Evolutionary conservation across 2,888 invertebrate species (phyloP).

Genomic region (Mylabris sibirica): DNA sequence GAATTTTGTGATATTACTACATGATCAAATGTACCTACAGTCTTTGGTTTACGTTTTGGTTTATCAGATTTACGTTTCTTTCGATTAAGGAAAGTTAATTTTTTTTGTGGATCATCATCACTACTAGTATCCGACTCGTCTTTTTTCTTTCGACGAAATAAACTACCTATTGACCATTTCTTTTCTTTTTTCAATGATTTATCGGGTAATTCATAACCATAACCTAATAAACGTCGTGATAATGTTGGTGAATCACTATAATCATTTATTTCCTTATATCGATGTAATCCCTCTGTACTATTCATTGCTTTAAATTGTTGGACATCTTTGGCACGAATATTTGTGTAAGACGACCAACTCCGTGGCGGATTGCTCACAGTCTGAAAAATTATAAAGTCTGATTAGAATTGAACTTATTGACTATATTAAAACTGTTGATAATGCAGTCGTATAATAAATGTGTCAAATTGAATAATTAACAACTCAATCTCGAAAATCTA

Average conservation of each 20-base stretch:
- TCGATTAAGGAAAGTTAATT: constrained; percentile 57
- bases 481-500: background rate
- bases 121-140: constrained; percentile 68
- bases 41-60: constrained; percentile 65
- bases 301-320: constrained; percentile 53
- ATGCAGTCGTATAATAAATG: constrained; percentile 9
- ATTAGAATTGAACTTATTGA: background rate
- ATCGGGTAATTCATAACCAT: constrained; percentile 62
- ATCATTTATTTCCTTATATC: constrained; percentile 44
- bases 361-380: constrained; percentile 61
- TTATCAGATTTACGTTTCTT: constrained; percentile 60
- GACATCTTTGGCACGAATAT: constrained; percentile 54
- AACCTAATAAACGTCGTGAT: constrained; percentile 59
- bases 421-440: constrained; percentile 23
- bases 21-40: constrained; percentile 71
- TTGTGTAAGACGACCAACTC: constrained; percentile 58
- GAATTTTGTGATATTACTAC: constrained; percentile 62
- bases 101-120: constrained; percentile 51
- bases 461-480: constrained; percentile 14
- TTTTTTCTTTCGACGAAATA: constrained; percentile 79
- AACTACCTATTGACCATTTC: constrained; percentile 83
- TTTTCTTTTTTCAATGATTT: constrained; percentile 67
- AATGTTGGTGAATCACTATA: constrained; percentile 51
- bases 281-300: constrained; percentile 54
- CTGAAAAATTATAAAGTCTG: constrained; percentile 53